Evolutionary conservation across 2,888 invertebrate species (phyloP), one percentile per base, ranked within the genome.

Genomic region (Tetheella fluctuosa): DNA sequence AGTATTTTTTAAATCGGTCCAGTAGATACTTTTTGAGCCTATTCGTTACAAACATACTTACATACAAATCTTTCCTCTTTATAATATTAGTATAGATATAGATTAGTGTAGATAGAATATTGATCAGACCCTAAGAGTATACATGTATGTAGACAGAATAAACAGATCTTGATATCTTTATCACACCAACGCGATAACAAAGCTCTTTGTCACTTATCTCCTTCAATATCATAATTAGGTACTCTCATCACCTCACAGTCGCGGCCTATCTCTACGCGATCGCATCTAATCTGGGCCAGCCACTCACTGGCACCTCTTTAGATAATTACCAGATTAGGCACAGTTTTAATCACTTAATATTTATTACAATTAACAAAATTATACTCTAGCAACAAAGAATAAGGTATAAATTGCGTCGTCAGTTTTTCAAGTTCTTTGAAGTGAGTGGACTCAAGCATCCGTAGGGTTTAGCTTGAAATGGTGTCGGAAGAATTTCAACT

Each of bases 291-390:
- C 64, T 17, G 63, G 60, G 58, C 37, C 65, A 65, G 73, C 60
- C 64, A 58, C 65, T 67, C 39, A 7, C 30, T 15, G 37, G 37
- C 39, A n/a, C 52, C 73, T 78, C 73, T 74, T 64, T 69, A 74
- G 74, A 74, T 77, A 64, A 68, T 68, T 65, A 48, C 57, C 25
- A 67, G 77, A 77, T 71, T 62, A 65, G 61, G 74, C 78, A 76
- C 70, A 72, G n/a, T 10, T n/a, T n/a, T 42, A 58, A 37, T 42
- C 25, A 5, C n/a, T 1, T 25, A 37, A 55, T 55, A 55, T 37
- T 37, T 23, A 1, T 37, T n/a, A 0, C 13, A 13, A 12, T 12
- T 12, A 20, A 25, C 23, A 13, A 55, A 20, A 20, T n/a, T 34
- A 10, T 23, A 17, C 55, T 34, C 34, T 55, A 55, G 15, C 13